Evolutionary conservation across 2,113 vertebrate species (phyloP), one percentile per base, ranked within the genome.

Genomic region (Colistium nudipinnis): DNA sequence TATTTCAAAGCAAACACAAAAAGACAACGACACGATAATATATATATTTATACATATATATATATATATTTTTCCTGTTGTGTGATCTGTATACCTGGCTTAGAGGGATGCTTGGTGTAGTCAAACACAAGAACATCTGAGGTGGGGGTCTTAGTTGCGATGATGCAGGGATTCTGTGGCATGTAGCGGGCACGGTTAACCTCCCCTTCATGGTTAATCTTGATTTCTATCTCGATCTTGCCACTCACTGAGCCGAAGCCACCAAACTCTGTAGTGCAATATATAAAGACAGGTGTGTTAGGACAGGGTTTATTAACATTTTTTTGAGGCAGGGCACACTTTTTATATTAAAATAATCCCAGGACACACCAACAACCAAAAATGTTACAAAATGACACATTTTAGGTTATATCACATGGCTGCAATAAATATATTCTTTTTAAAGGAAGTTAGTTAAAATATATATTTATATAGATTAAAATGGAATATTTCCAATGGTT

Each of bases 91-190:
- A n/a, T 78, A 97, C 95, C 96, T 92, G 96, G 96, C 67, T 97
- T 97, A 43, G 96, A 98, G 67, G 96, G 96, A 82, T 98, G 96
- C 60, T 97, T 97, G 53, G 96, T 97, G 85, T 98, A 97, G 70
- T 98, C 96, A 87, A 98, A 98, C 76, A 98, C 96, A 67, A 98
- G 93, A 60, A 98, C 96, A 3, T 98, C 96, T 3, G 95, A 96
- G 83, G 96, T 96, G n/a, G 96, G 96, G 36, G 96, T 97, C 88
- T 98, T 98, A 6, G 96, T 98, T 47, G 96, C 96, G 3, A 98
- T 98, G 81, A 98, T 97, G 61, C 95, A 98, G 5, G 96, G 96
- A 78, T 97, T 98, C 88, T 98, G 96, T 3, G 96, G 96, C 96
- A 98, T 98, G 75, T 97, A 97, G 13, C 96, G 95, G 0, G 96